These are phyloP conservation scores for Anoncus sp. DNA, from an alignment of 2,888 invertebrate genomes.

Conservation along the genomic window DNA sequence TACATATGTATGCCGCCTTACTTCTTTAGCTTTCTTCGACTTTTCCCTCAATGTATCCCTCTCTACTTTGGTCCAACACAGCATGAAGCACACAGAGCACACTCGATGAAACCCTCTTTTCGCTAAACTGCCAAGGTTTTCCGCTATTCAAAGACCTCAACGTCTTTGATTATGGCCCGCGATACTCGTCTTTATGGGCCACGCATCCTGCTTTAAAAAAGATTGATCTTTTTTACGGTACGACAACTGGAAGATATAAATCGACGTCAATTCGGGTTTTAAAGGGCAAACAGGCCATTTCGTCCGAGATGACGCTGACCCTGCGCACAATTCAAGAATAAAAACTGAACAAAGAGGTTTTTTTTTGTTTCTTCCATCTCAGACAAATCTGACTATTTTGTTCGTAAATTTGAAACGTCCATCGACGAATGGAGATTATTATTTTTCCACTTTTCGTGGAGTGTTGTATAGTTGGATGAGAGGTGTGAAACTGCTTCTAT, in stretches of 20 bases:
- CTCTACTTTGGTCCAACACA: constrained; percentile 14
- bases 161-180: constrained; percentile 43
- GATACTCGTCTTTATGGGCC: constrained; percentile 10
- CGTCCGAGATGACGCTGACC: no score
- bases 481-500: neutral
- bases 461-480: neutral
- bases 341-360: neutral
- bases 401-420: no score
- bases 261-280: constrained; percentile 3
- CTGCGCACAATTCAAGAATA: neutral
- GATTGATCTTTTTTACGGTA: constrained; percentile 12
- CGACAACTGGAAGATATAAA: constrained; percentile 12
- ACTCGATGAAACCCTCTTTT: constrained; percentile 42
- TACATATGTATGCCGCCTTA: neutral
- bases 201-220: constrained; percentile 16
- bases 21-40: constrained; percentile 27
- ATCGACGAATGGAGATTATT: neutral
- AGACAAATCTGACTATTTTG: no score
- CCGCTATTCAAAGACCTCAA: constrained; percentile 32
- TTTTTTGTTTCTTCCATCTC: neutral
- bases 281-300: neutral
- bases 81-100: constrained; percentile 2
- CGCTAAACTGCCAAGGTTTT: constrained; percentile 31
- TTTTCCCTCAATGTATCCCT: constrained; percentile 15
- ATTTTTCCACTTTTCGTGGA: neutral